Conservation (phyloP, 2,888 invertebrate species). For the Conops quadrifasciatus region DNA sequence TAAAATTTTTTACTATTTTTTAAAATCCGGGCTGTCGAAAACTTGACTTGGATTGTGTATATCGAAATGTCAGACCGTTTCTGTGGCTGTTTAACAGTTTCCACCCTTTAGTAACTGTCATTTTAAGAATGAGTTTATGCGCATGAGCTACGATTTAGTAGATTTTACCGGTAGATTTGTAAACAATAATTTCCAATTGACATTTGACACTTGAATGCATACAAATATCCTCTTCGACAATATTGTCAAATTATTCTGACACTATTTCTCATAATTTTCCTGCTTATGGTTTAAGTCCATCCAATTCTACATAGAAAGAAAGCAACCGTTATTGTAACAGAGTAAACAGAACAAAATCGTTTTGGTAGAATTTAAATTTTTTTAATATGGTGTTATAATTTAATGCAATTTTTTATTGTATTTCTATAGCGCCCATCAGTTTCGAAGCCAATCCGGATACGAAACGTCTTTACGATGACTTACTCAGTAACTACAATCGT, state of each 20-base stretch:
- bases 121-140: conserved; percentile 19
- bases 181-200: neutral
- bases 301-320: too few species aligned
- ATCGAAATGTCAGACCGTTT: conserved; percentile 34
- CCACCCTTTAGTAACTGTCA: conserved; percentile 16
- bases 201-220: neutral
- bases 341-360: too few species aligned
- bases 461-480: conserved; percentile 93
- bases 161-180: conserved; percentile 38
- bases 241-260: too few species aligned
- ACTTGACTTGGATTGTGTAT: conserved; percentile 35
- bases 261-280: too few species aligned
- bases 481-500: conserved; percentile 94
- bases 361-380: too few species aligned
- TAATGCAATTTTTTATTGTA: neutral
- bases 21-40: conserved; percentile 29
- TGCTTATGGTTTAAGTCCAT: too few species aligned
- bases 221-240: too few species aligned
- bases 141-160: conserved; percentile 55
- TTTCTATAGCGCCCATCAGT: conserved; percentile 57
- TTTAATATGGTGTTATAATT: too few species aligned
- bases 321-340: too few species aligned
- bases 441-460: conserved; percentile 91
- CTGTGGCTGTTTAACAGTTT: too few species aligned
- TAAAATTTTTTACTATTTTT: neutral